Base-by-base conservation (phyloP, 1,140 invertebrate species). In the Drosophila virilis region DNA sequence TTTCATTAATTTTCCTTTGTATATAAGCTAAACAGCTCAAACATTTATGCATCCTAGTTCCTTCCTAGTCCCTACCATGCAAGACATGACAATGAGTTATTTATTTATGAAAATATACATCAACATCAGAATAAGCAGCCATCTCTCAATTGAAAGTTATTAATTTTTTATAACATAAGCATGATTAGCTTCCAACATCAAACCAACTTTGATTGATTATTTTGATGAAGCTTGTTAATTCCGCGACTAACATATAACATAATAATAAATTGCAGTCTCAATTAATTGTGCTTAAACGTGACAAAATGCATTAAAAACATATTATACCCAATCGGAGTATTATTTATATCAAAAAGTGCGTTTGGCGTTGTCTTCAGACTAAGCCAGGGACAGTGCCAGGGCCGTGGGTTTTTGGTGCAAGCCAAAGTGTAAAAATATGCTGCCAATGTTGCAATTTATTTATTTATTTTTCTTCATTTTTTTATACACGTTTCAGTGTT, bases 371-470 rank as follows among this genome's bases (percentile, higher is more conserved):
- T 60, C 67, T 62, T 43, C 60, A 37, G 42, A 74, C 57, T 54
- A 46, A 68, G 17, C 55, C 64, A 64, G 68, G 60, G 68, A 71
- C 60, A 66, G 69, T 43, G 65, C 70, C 61, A 74, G 69, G 74
- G 78, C 81, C 74, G 81, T 86, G 82, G 82, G 82, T 80, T 86
- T 86, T 85, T 82, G 78, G 71, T 78, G 75, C 75, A 75, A 77
- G 66, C 59, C 66, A 78, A 88, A 82, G 83, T 88, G 83, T 83
- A 89, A 88, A 88, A 88, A 88, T 88, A 88, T 88, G 84, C 83
- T 89, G 83, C 83, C 84, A 88, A 88, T 88, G 84, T 83, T 88
- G 84, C 83, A 88, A 88, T 88, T 88, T 88, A 88, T 88, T 89
- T 89, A 88, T 88, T 88, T 88, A 88, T 88, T 89, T 88, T 89